Evolutionary conservation across 2,888 invertebrate species (phyloP).

Genomic region (Drosophila kambysellisi): DNA sequence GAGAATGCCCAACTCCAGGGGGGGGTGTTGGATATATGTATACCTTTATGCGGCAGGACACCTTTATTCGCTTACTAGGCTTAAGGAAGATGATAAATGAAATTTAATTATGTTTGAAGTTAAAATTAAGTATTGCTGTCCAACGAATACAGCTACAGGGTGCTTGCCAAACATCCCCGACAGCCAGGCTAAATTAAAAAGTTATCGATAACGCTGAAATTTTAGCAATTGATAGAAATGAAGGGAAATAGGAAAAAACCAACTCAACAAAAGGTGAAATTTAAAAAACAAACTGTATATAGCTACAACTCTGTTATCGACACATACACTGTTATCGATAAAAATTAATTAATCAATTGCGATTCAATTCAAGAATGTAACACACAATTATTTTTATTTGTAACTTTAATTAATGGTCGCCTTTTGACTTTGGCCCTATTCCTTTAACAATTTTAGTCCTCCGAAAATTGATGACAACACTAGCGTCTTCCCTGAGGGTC

Average conservation of each 20-base stretch:
- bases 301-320: not conserved
- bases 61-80: slow-evolving; percentile 24
- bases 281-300: not conserved
- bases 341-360: not conserved
- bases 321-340: not conserved
- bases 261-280: not conserved
- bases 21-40: slow-evolving; percentile 10
- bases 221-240: not conserved
- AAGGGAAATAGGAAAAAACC: not conserved
- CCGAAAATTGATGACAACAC: slow-evolving; percentile 38
- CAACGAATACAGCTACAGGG: not conserved
- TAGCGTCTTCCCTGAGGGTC: slow-evolving; percentile 22
- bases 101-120: not conserved
- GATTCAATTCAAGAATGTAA: not conserved
- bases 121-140: not conserved
- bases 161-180: not conserved
- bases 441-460: not conserved
- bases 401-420: not conserved
- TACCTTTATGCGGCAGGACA: slow-evolving; percentile 17
- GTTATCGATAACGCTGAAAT: not conserved
- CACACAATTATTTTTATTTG: not conserved
- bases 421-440: not conserved
- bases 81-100: not conserved
- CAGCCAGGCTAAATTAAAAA: not conserved
- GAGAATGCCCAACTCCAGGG: not conserved